Conservation (phyloP, 1,140 invertebrate genomes). For the Caligus rogercresseyi region DNA sequence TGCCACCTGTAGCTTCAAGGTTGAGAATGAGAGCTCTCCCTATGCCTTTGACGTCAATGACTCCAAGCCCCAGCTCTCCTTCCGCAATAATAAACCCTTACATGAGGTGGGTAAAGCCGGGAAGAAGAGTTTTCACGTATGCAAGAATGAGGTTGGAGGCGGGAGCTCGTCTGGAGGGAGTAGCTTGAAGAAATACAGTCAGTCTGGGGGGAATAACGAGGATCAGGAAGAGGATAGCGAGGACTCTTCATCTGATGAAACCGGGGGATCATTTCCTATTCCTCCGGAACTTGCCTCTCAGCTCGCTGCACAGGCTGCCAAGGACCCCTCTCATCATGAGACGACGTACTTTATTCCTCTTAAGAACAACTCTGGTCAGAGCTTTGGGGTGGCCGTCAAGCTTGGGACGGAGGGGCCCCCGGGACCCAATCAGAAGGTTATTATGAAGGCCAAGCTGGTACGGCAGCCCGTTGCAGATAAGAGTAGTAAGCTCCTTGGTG, state of each 20-base stretch:
- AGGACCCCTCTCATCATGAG: conserved; percentile 5
- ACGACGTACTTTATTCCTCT: conserved; percentile 20
- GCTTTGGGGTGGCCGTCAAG: conserved; percentile 20
- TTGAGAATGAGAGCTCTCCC: conserved; percentile 5
- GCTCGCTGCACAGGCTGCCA: conserved; percentile 6
- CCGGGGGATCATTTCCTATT: neutral
- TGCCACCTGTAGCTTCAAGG: neutral
- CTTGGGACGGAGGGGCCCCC: conserved; percentile 16
- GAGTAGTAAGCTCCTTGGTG: neutral
- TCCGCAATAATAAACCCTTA: neutral
- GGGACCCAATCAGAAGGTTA: conserved; percentile 19
- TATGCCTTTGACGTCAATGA: conserved; percentile 10
- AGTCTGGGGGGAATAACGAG: neutral
- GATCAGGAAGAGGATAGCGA: neutral
- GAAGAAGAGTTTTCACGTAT: neutral
- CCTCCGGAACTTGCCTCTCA: conserved; percentile 7
- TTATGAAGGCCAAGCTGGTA: conserved; percentile 19
- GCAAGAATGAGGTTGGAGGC: neutral
- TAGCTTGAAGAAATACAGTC: neutral
- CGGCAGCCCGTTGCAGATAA: conserved; percentile 5
- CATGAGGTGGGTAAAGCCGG: neutral
- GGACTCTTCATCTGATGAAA: neutral
- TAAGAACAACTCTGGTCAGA: conserved; percentile 10
- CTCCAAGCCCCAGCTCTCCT: neutral
- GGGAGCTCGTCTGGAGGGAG: neutral